Percentiles rank a stretch among this genome's conserved stretches.
phyloP scores from a whole-genome alignment of 2,888 invertebrate species.

The Caradrina clavipalpis region DNA sequence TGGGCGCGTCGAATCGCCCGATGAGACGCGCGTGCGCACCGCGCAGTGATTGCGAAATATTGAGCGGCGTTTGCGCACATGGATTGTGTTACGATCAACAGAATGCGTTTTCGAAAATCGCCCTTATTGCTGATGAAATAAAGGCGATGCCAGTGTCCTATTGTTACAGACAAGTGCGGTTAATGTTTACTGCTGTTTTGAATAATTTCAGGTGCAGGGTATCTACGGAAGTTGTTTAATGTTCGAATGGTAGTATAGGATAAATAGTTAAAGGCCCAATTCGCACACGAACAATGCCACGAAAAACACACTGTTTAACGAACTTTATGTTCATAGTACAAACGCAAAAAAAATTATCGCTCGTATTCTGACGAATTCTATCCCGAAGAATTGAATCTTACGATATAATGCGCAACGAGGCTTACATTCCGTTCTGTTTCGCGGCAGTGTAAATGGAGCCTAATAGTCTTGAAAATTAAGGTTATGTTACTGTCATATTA shows the following conservation, averaged over 20 bases:
- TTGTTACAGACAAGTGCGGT: neutral
- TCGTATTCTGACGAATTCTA: no score
- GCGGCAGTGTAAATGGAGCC: no score
- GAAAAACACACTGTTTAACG: no score
- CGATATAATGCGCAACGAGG: no score
- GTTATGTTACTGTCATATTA: neutral
- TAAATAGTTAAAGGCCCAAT: neutral
- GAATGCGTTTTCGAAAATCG: neutral
- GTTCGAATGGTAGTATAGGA: neutral
- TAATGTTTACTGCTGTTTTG: constrained; percentile 1
- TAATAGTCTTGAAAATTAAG: neutral
- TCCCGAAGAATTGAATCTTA: no score
- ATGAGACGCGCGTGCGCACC: constrained; percentile 54
- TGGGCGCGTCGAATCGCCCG: constrained; percentile 62
- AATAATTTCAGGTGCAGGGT: constrained; percentile 18
- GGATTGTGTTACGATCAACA: neutral
- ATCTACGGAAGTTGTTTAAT: neutral
- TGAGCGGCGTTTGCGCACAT: constrained; percentile 15
- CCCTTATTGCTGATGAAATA: neutral
- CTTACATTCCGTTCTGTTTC: no score
- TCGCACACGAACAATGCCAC: no score
- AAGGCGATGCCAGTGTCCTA: neutral
- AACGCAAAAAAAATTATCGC: no score
- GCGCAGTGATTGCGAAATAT: constrained; percentile 62
- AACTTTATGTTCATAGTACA: no score